These are phyloP conservation scores for Styela clava DNA, from an alignment of 23 tunicate genomes.

Conservation along the genomic window DNA sequence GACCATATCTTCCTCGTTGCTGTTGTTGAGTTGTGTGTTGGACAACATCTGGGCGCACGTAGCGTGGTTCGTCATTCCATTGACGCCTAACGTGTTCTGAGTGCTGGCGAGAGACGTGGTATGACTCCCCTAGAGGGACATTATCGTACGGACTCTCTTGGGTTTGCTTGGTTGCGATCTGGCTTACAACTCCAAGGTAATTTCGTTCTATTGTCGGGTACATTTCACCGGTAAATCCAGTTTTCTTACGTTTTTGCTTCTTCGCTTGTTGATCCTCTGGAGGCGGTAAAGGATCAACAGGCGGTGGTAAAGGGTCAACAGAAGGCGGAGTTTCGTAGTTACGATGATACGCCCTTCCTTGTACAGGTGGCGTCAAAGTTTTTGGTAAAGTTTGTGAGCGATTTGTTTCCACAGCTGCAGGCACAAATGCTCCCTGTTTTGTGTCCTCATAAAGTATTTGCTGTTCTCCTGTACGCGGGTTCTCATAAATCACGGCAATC, in stretches of 20 bases:
- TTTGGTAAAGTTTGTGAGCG: not conserved
- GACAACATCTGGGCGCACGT: not conserved
- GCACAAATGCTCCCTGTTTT: not conserved
- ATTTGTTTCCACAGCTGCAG: not conserved
- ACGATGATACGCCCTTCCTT: not conserved
- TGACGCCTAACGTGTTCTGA: not conserved
- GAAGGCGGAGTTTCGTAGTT: not conserved
- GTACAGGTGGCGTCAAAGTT: not conserved
- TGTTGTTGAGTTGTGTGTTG: not conserved
- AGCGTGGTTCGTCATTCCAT: not conserved
- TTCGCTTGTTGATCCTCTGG: not conserved
- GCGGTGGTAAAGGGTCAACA: not conserved
- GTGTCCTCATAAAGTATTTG: constrained; percentile 6
- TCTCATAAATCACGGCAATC: constrained; percentile 4
- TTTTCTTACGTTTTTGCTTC: not conserved
- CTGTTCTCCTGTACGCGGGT: constrained; percentile 6
- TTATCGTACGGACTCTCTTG: not conserved
- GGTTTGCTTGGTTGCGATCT: not conserved
- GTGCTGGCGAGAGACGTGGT: not conserved
- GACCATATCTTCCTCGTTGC: not conserved
- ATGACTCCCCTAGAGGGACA: not conserved
- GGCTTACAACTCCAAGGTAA: not conserved
- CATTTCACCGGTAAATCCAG: not conserved
- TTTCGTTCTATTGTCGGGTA: not conserved
- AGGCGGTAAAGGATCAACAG: not conserved